phyloP scores from a whole-genome alignment of 2,113 vertebrate genomes.

The Guaruba guarouba region DNA sequence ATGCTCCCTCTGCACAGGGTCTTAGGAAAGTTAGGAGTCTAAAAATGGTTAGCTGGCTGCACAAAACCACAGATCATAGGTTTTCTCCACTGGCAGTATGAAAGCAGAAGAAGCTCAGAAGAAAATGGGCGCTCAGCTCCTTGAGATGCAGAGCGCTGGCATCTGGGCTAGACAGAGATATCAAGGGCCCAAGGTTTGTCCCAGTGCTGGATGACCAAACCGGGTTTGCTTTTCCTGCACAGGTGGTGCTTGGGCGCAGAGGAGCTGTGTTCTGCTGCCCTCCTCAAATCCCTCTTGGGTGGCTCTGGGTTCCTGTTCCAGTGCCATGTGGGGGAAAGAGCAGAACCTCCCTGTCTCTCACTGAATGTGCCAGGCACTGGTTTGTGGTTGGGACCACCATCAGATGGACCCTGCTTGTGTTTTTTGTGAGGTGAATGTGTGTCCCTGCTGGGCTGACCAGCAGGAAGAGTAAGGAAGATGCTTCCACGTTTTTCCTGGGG shows the following conservation, averaged over 20 bases:
- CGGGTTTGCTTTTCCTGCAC: neutral
- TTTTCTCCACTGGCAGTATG: neutral
- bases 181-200: neutral
- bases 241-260: neutral
- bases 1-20: neutral
- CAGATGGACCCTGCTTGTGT: rapidly evolving
- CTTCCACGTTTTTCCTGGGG: neutral
- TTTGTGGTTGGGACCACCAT: neutral
- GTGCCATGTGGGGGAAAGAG: rapidly evolving
- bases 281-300: neutral
- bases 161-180: neutral
- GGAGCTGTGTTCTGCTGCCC: neutral
- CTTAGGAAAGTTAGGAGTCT: neutral
- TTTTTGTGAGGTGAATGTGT: neutral
- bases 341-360: rapidly evolving
- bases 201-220: rapidly evolving
- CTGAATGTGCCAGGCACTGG: neutral
- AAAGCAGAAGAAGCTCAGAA: neutral
- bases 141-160: rapidly evolving
- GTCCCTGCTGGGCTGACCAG: neutral
- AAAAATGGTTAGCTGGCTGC: neutral
- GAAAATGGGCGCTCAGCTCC: neutral
- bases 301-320: neutral
- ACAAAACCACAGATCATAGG: neutral
- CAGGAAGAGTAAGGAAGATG: neutral